Conservation (phyloP, 2,113 vertebrate genomes). For the Sander lucioperca region DNA sequence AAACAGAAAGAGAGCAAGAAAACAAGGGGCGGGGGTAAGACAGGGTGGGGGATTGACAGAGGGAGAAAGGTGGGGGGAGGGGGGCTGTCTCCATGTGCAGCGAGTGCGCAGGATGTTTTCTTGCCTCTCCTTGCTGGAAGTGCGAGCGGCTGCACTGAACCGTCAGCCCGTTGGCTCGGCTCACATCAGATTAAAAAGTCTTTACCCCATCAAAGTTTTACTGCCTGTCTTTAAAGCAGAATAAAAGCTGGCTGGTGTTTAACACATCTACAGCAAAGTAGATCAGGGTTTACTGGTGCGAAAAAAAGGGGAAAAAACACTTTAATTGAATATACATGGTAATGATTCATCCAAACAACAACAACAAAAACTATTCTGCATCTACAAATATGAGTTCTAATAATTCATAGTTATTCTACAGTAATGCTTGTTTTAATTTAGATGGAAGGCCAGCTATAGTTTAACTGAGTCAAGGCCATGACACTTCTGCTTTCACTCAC, state of each 20-base stretch:
- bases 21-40: slow-evolving; percentile 24
- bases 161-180: slow-evolving; percentile 67
- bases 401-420: too few species aligned
- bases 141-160: slow-evolving; percentile 48
- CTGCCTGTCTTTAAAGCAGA: slow-evolving; percentile 79
- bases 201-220: slow-evolving; percentile 83
- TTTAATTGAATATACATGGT: too few species aligned
- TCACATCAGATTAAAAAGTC: slow-evolving; percentile 81
- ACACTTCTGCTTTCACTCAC: too few species aligned
- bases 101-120: slow-evolving; percentile 65
- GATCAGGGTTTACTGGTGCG: too few species aligned
- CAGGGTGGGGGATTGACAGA: slow-evolving; percentile 49
- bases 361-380: too few species aligned
- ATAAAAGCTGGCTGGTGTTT: slow-evolving; percentile 81
- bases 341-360: too few species aligned
- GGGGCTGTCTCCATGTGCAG: slow-evolving; percentile 27
- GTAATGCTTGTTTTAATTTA: too few species aligned
- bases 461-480: too few species aligned
- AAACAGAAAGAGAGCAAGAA: slow-evolving; percentile 41
- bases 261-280: slow-evolving; percentile 32
- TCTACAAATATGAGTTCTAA: too few species aligned
- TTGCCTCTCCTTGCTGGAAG: slow-evolving; percentile 51
- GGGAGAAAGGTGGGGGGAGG: slow-evolving; percentile 46
- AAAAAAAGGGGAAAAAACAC: too few species aligned
- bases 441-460: too few species aligned